Conservation (phyloP, 2,797 vertebrate genomes). For the Margarornis squamiger region DNA sequence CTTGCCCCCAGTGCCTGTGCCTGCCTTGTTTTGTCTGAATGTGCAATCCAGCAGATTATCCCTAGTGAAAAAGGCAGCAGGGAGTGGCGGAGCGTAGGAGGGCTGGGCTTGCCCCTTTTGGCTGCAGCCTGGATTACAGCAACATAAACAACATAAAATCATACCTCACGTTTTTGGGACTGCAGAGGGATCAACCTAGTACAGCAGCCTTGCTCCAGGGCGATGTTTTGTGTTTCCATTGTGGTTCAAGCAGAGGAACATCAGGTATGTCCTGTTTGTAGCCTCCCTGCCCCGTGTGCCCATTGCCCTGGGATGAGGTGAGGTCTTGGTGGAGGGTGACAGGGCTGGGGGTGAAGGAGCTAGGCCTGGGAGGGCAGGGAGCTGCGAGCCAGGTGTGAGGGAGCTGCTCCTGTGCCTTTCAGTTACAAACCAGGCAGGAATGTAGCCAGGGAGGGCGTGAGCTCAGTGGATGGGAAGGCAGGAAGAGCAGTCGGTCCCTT, state of each 20-base stretch:
- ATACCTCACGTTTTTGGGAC: fast-evolving
- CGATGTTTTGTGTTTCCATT: background rate
- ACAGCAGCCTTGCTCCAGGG: background rate
- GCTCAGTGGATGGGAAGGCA: background rate
- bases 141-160: background rate
- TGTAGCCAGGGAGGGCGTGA: constrained; percentile 34
- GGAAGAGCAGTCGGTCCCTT: constrained; percentile 12
- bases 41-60: no score
- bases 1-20: fast-evolving
- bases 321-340: background rate
- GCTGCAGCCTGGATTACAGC: background rate
- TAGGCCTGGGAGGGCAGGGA: background rate
- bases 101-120: background rate
- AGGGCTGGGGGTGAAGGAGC: background rate
- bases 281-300: background rate
- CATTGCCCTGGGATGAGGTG: background rate
- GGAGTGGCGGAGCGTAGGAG: fast-evolving
- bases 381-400: background rate
- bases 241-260: background rate
- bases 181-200: background rate
- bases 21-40: background rate
- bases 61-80: background rate
- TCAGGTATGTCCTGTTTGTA: fast-evolving
- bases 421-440: background rate
- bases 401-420: background rate